Evolutionary conservation across 2,888 invertebrate species (phyloP).

Genomic region (Nesidiocoris tenuis): DNA sequence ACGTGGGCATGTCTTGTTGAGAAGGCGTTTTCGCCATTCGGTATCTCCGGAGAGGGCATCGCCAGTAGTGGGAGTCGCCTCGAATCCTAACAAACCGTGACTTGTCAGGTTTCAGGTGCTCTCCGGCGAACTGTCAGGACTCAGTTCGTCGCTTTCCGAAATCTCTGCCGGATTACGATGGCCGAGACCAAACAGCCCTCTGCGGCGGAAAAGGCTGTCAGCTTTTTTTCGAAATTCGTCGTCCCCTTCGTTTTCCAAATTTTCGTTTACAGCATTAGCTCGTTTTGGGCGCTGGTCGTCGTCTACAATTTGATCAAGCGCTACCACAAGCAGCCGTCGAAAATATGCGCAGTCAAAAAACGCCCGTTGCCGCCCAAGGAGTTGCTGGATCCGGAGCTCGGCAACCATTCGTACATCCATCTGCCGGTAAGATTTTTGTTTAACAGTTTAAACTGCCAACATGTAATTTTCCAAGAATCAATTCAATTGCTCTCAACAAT

Average conservation of each 20-base stretch:
- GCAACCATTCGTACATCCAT: constrained; percentile 60
- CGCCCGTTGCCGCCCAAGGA: constrained; percentile 58
- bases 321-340: not conserved
- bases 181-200: not conserved
- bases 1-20: too few relatives aligned
- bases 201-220: not conserved
- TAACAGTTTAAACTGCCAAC: too few relatives aligned
- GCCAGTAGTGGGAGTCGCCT: too few relatives aligned
- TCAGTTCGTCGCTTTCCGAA: too few relatives aligned
- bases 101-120: too few relatives aligned
- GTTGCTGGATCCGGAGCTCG: constrained; percentile 59
- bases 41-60: too few relatives aligned
- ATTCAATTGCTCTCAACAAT: too few relatives aligned
- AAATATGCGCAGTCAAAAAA: constrained; percentile 52
- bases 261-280: constrained; percentile 1
- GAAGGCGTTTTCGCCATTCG: too few relatives aligned
- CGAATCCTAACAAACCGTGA: too few relatives aligned
- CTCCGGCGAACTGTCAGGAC: too few relatives aligned
- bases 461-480: too few relatives aligned
- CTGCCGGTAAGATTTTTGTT: constrained; percentile 54
- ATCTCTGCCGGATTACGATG: too few relatives aligned
- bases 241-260: not conserved
- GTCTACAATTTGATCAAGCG: not conserved
- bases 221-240: not conserved
- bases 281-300: constrained; percentile 14